phyloP scores from a whole-genome alignment of 2,888 invertebrate genomes.

The Tolmerus cingulatus region DNA sequence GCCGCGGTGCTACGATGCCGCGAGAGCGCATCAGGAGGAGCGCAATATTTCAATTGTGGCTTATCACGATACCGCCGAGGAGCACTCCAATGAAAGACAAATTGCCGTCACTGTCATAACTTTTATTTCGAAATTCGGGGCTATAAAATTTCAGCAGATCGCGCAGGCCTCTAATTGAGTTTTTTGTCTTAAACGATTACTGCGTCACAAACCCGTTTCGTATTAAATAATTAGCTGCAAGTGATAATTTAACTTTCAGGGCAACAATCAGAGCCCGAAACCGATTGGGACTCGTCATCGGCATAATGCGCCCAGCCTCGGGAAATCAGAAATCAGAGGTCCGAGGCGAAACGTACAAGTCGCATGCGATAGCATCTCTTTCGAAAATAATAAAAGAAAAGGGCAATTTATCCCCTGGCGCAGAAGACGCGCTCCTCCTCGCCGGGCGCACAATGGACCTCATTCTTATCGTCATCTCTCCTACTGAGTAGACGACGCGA shows the following conservation, averaged over 20 bases:
- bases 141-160: constrained; percentile 34
- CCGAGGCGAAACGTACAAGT: background rate
- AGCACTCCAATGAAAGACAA: constrained; percentile 35
- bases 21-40: constrained; percentile 3
- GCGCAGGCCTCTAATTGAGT: constrained; percentile 33
- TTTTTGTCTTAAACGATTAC: constrained; percentile 32
- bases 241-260: constrained; percentile 40
- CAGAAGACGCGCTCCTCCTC: constrained; percentile 28
- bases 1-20: constrained; percentile 4
- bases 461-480: constrained; percentile 37
- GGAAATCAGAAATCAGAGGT: background rate
- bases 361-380: constrained; percentile 25
- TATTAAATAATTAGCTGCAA: constrained; percentile 39
- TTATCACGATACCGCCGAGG: constrained; percentile 35
- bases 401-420: constrained; percentile 29
- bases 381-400: background rate
- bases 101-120: constrained; percentile 37
- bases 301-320: background rate
- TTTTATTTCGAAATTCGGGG: constrained; percentile 32
- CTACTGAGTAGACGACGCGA: constrained; percentile 22
- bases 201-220: constrained; percentile 34
- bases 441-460: constrained; percentile 23
- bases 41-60: constrained; percentile 37
- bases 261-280: constrained; percentile 14
- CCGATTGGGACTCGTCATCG: constrained; percentile 35